A percentile compares a stretch with the other conserved stretches of the same genome.
Evolutionary conservation across 2,113 vertebrate species (phyloP).

Genomic region (Phaethornis superciliosus): DNA sequence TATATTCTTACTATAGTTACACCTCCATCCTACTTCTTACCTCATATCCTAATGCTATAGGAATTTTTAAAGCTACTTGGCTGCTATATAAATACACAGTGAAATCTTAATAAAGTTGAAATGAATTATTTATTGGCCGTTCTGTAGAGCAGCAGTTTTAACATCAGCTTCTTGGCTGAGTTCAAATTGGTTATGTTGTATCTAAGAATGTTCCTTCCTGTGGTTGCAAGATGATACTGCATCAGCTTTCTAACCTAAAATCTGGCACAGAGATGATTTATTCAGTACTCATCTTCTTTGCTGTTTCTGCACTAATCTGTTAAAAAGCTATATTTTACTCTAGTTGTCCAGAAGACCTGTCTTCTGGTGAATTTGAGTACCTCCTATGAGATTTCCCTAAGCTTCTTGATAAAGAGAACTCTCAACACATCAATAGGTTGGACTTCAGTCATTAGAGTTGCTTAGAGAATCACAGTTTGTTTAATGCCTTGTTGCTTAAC

Average conservation of each 20-base stretch:
- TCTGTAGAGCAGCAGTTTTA: background rate
- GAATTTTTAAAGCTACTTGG: background rate
- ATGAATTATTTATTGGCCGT: background rate
- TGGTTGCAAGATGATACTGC: background rate
- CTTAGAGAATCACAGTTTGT: background rate
- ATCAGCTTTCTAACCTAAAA: background rate
- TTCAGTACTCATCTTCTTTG: background rate
- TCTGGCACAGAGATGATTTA: background rate
- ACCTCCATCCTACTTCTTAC: background rate
- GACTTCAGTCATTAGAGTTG: background rate
- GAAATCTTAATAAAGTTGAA: background rate
- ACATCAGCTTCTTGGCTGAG: background rate
- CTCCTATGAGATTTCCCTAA: background rate
- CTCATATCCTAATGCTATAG: background rate
- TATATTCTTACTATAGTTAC: background rate
- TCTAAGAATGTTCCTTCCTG: background rate
- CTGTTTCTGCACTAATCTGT: background rate
- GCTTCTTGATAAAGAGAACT: background rate
- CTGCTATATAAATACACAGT: background rate
- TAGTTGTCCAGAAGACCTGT: background rate
- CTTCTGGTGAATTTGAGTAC: background rate
- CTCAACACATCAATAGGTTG: background rate
- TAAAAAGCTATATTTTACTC: background rate
- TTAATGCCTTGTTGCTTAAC: background rate
- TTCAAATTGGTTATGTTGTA: background rate